Conservation (phyloP, 2,888 invertebrate genomes). For the Andrena minutula region DNA sequence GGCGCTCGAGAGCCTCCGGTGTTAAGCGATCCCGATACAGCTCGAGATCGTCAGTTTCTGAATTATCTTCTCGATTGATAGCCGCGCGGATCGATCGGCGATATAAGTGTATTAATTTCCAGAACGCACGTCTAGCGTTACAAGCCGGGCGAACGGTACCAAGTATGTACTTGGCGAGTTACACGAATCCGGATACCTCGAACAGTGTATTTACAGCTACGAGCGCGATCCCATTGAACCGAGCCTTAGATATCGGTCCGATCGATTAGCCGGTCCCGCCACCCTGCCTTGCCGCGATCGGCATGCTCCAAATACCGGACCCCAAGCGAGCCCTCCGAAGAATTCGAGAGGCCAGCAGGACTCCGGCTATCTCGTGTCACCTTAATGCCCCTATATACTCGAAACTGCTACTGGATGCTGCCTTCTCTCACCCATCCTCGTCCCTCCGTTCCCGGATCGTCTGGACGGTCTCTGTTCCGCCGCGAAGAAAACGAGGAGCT, state of each 20-base stretch:
- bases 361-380: constrained; percentile 56
- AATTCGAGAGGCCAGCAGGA: constrained; percentile 30
- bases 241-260: neutral
- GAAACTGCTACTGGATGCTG: constrained; percentile 64
- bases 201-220: too few relatives aligned
- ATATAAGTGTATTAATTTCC: neutral
- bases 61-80: constrained; percentile 6
- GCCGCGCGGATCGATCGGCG: neutral
- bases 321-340: constrained; percentile 18
- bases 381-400: constrained; percentile 57
- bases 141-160: neutral
- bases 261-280: neutral
- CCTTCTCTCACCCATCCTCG: constrained; percentile 55
- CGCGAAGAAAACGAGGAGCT: constrained; percentile 67
- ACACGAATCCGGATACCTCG: neutral
- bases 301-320: constrained; percentile 27
- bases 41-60: constrained; percentile 1
- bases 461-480: constrained; percentile 59
- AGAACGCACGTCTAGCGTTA: neutral
- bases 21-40: neutral
- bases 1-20: neutral
- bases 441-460: constrained; percentile 41
- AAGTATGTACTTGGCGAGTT: neutral
- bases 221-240: neutral
- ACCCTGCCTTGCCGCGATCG: neutral